phyloP scores from a whole-genome alignment of 2,797 vertebrate species.

The Sebastes oblongus region DNA sequence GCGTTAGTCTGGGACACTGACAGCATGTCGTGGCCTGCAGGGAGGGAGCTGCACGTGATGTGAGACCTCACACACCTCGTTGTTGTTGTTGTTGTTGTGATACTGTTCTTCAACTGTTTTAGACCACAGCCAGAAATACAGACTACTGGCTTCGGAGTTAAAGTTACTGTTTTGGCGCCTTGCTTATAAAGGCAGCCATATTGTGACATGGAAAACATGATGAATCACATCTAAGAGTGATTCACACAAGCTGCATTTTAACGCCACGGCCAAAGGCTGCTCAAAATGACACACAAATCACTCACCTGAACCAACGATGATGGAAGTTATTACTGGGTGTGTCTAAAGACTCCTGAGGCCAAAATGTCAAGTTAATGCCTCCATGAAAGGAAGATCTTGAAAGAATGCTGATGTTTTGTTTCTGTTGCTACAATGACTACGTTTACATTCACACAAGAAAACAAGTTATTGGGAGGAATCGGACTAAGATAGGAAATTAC shows the following conservation, averaged over 20 bases:
- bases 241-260: background rate
- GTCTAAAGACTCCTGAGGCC: background rate
- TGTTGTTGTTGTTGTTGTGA: slow-evolving; percentile 13
- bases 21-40: slow-evolving; percentile 61
- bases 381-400: background rate
- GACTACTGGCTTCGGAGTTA: background rate
- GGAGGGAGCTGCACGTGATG: slow-evolving; percentile 15
- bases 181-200: background rate
- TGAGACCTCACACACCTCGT: background rate
- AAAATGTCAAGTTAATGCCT: background rate
- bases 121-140: background rate
- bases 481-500: background rate
- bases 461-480: background rate
- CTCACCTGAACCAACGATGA: background rate
- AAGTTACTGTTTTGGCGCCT: background rate
- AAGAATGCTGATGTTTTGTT: background rate
- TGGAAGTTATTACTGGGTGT: background rate
- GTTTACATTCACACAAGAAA: background rate
- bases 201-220: background rate
- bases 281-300: background rate
- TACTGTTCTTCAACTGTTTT: slow-evolving; percentile 10
- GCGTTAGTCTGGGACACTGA: slow-evolving; percentile 28
- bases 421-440: background rate
- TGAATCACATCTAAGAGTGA: background rate
- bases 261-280: background rate